phyloP scores from a whole-genome alignment of 1,140 invertebrate species.

The Cylas formicarius region DNA sequence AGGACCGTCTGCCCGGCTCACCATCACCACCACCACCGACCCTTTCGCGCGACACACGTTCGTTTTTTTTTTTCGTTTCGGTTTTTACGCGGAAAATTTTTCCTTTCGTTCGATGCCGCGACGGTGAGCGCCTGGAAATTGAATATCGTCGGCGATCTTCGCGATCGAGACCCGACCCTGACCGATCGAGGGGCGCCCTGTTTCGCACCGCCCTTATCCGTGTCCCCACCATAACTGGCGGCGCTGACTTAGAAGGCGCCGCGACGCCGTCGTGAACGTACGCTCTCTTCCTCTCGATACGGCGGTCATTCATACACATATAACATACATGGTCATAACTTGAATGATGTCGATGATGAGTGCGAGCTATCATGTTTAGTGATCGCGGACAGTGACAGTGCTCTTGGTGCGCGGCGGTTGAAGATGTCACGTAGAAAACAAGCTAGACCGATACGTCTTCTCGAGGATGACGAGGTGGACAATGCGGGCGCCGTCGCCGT shows the following conservation, averaged over 20 bases:
- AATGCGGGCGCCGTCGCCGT: conserved; percentile 15
- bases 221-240: conserved; percentile 36
- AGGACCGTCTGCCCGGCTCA: conserved; percentile 28
- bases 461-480: conserved; percentile 43
- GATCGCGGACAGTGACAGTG: conserved; percentile 23
- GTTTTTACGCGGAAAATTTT: no score
- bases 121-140: conserved; percentile 8
- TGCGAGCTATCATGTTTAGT: conserved; percentile 29
- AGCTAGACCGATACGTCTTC: conserved; percentile 49
- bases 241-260: conserved; percentile 38
- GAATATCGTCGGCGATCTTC: conserved; percentile 4
- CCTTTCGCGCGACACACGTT: no score
- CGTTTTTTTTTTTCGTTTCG: no score
- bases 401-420: conserved; percentile 29
- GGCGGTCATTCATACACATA: no score
- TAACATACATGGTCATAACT: no score
- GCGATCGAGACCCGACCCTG: conserved; percentile 23
- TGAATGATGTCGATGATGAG: no score
- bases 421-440: conserved; percentile 56
- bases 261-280: conserved; percentile 39
- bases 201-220: conserved; percentile 40
- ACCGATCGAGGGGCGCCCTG: conserved; percentile 39
- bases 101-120: conserved; percentile 7
- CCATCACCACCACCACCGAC: conserved; percentile 23
- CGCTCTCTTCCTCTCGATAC: conserved; percentile 13